These are phyloP conservation scores for Clarias fuscus DNA, from an alignment of 2,797 vertebrate genomes.

Conservation along the genomic window DNA sequence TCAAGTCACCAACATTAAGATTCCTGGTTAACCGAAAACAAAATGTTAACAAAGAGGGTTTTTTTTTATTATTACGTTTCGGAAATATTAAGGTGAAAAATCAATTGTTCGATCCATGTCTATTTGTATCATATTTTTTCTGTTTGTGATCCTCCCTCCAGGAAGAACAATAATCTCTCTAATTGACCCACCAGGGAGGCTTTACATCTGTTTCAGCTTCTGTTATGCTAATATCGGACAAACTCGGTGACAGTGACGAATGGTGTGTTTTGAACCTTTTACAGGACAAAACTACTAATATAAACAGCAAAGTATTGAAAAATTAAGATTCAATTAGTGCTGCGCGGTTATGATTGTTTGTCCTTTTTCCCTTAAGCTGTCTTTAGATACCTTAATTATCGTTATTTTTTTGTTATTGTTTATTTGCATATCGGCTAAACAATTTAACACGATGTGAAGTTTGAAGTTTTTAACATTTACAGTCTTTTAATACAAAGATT, in stretches of 20 bases:
- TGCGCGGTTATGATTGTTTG: neutral
- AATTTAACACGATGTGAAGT: neutral
- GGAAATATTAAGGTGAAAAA: constrained; percentile 71
- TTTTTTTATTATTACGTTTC: neutral
- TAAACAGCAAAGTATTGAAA: constrained; percentile 26
- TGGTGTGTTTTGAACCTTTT: constrained; percentile 42
- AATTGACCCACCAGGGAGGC: constrained; percentile 99
- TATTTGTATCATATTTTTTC: constrained; percentile 85
- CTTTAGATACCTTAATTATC: neutral
- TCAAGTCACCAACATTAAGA: neutral
- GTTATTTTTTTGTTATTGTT: neutral
- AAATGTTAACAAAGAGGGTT: neutral
- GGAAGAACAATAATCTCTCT: constrained; percentile 99
- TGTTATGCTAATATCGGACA: constrained; percentile 81
- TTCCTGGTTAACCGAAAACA: neutral
- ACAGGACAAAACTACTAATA: constrained; percentile 37
- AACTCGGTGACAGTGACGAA: constrained; percentile 49
- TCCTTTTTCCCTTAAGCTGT: too few species aligned
- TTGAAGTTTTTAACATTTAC: neutral
- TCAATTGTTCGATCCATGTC: constrained; percentile 92
- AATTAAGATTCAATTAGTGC: neutral
- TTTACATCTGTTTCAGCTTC: constrained; percentile 89
- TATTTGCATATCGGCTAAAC: neutral
- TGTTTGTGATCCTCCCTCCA: constrained; percentile 91
- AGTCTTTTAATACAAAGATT: neutral